Conservation (phyloP, 2,888 invertebrate species). For the Pseudanteris insignis region DNA sequence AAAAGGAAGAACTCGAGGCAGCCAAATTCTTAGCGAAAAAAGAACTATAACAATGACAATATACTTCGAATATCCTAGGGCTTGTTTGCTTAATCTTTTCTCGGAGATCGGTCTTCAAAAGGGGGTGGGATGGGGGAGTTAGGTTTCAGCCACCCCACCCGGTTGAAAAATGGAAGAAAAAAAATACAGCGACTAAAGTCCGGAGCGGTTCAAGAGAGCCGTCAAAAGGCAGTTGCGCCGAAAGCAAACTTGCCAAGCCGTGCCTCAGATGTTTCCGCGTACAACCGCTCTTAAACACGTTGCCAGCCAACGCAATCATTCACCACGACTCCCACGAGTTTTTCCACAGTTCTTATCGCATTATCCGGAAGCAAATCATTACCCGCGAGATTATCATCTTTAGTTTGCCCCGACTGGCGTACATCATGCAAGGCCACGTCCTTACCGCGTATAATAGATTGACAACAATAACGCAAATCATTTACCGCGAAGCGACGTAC, state of each 20-base stretch:
- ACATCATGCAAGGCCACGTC: constrained; percentile 29
- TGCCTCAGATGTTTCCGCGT: constrained; percentile 55
- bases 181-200: too few species aligned
- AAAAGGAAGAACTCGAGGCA: too few species aligned
- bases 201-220: constrained; percentile 8
- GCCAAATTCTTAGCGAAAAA: constrained; percentile 10
- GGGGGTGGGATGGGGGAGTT: too few species aligned
- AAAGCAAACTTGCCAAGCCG: constrained; percentile 50
- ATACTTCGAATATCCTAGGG: constrained; percentile 15
- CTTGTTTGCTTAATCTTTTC: constrained; percentile 39
- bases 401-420: constrained; percentile 38
- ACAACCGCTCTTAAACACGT: constrained; percentile 52
- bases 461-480: constrained; percentile 9
- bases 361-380: constrained; percentile 42
- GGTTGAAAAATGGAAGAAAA: too few species aligned
- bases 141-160: too few species aligned
- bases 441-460: constrained; percentile 23
- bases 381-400: constrained; percentile 34
- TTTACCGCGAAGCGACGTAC: constrained; percentile 9
- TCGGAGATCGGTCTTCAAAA: constrained; percentile 34
- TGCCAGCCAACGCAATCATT: constrained; percentile 18
- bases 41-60: constrained; percentile 12
- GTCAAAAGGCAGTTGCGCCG: constrained; percentile 43
- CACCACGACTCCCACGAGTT: constrained; percentile 21
- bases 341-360: constrained; percentile 18